Percentiles rank a stretch among this genome's conserved stretches.
Conservation (phyloP, 1,140 invertebrate genomes). For the Andrena cerasifolii region DNA sequence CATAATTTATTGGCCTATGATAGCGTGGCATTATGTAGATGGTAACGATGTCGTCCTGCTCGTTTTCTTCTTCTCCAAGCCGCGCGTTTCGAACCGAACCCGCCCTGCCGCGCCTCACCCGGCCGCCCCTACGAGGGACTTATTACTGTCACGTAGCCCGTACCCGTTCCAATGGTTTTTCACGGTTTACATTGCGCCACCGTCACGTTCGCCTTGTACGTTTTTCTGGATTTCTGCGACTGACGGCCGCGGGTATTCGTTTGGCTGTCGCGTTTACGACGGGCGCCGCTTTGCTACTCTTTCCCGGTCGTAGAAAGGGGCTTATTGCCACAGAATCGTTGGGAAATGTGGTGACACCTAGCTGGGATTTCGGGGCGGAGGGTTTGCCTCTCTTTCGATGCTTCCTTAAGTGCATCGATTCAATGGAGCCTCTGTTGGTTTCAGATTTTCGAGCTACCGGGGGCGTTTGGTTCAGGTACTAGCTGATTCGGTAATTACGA, state of each 20-base stretch:
- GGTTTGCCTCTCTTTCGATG: too few relatives aligned
- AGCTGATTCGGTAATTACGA: too few relatives aligned
- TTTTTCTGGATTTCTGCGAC: background rate
- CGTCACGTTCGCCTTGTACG: background rate
- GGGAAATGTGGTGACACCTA: too few relatives aligned
- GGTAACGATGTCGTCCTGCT: conserved; percentile 27
- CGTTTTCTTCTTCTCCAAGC: background rate
- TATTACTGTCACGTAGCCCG: conserved; percentile 40
- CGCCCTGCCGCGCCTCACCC: background rate
- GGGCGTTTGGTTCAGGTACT: too few relatives aligned
- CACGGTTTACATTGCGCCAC: background rate
- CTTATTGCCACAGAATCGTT: too few relatives aligned
- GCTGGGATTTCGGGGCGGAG: too few relatives aligned
- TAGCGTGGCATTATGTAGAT: conserved; percentile 64
- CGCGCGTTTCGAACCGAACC: background rate
- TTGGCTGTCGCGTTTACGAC: background rate
- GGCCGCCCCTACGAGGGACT: background rate
- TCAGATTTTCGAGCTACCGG: too few relatives aligned
- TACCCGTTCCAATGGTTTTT: conserved; percentile 29
- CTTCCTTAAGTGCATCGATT: too few relatives aligned
- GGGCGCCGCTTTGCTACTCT: too few relatives aligned
- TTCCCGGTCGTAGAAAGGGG: too few relatives aligned
- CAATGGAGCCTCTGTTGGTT: too few relatives aligned
- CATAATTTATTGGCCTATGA: conserved; percentile 64
- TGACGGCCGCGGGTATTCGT: conserved; percentile 9